These are phyloP conservation scores for Manis pentadactyla DNA, from an alignment of 2,797 vertebrate species.

Conservation along the genomic window DNA sequence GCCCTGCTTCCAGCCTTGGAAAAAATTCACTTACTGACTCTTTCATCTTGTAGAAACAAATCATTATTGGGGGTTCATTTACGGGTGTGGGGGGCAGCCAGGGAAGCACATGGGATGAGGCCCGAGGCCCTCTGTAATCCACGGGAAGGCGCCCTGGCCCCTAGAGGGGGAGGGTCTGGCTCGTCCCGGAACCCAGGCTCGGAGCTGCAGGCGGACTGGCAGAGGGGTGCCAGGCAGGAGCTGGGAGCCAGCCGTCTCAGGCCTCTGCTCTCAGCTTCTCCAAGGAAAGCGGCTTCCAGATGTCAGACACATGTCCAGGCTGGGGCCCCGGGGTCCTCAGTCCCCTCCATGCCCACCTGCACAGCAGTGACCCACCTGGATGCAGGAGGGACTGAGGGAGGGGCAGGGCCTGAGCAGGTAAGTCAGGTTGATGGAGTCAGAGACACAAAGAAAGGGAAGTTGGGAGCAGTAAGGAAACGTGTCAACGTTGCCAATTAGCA, in stretches of 20 bases:
- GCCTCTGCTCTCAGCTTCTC: too few species aligned
- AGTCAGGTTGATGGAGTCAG: accelerated
- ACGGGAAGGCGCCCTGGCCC: accelerated
- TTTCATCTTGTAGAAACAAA: slow-evolving; percentile 85
- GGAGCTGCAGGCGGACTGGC: accelerated
- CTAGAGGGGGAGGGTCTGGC: neutral
- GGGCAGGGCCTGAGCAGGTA: accelerated
- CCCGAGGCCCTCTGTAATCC: accelerated
- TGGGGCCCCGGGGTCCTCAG: neutral
- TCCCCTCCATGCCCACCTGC: too few species aligned
- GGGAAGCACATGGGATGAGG: neutral
- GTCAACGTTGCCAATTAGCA: too few species aligned
- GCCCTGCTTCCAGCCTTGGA: slow-evolving; percentile 79
- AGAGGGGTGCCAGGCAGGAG: too few species aligned
- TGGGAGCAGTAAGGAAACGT: accelerated
- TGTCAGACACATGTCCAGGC: accelerated
- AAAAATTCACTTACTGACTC: slow-evolving; percentile 84
- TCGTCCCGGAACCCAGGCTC: accelerated
- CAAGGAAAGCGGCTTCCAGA: accelerated
- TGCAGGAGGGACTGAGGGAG: neutral
- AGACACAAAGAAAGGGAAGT: neutral
- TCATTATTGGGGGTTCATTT: slow-evolving; percentile 39
- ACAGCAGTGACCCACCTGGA: too few species aligned
- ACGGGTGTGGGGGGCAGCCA: neutral
- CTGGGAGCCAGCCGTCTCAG: neutral